phyloP scores from a whole-genome alignment of 2,888 invertebrate genomes.

The Ormia ochracea region DNA sequence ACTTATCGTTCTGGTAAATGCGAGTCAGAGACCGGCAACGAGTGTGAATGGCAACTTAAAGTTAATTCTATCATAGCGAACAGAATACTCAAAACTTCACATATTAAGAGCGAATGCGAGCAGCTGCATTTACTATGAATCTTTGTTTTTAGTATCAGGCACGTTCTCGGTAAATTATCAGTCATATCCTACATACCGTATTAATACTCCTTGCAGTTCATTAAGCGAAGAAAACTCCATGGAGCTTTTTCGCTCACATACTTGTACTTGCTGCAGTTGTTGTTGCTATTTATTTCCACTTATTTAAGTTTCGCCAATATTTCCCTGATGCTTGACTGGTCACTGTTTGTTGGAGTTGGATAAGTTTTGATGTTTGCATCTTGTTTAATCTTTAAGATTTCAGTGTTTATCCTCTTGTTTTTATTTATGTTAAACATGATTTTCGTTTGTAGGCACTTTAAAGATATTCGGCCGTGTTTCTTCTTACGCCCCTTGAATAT shows the following conservation, averaged over 20 bases:
- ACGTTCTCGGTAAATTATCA: too few relatives aligned
- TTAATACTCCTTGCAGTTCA: too few relatives aligned
- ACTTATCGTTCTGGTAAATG: neutral
- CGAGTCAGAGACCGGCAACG: too few relatives aligned
- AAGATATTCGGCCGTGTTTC: conserved; percentile 50
- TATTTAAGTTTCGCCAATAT: conserved; percentile 54
- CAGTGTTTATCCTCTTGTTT: conserved; percentile 58
- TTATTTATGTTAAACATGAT: conserved; percentile 62
- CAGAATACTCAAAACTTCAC: too few relatives aligned
- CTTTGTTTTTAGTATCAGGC: too few relatives aligned
- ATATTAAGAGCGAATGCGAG: too few relatives aligned
- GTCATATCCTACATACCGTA: too few relatives aligned
- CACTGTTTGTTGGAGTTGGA: conserved; percentile 27
- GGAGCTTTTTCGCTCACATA: conserved; percentile 3
- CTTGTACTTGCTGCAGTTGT: conserved; percentile 30
- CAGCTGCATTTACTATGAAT: too few relatives aligned
- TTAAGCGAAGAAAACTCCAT: neutral
- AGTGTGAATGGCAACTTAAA: too few relatives aligned
- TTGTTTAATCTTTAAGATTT: conserved; percentile 49
- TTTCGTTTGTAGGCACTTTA: conserved; percentile 50
- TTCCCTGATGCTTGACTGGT: conserved; percentile 50
- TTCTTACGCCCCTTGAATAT: conserved; percentile 57
- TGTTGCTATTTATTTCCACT: conserved; percentile 51
- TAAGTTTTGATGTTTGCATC: conserved; percentile 17
- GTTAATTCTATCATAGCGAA: too few relatives aligned